Evolutionary conservation across 2,797 vertebrate genomes (phyloP).

Genomic region (Gallirallus australis): DNA sequence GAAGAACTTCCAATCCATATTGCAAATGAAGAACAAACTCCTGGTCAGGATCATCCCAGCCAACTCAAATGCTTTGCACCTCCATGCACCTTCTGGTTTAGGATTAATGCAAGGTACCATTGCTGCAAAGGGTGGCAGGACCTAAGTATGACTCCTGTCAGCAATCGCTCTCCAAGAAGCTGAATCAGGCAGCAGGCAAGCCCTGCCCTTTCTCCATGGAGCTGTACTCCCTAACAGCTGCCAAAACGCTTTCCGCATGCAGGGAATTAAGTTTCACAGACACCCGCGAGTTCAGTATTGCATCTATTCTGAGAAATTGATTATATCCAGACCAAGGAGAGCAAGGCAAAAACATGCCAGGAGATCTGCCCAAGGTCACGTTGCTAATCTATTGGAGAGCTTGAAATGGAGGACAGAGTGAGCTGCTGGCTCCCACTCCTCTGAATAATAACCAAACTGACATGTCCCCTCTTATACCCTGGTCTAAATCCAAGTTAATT

Average conservation of each 20-base stretch:
- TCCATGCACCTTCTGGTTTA: neutral
- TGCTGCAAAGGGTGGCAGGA: neutral
- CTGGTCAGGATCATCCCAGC: neutral
- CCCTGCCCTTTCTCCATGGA: neutral
- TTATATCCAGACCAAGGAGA: conserved; percentile 32
- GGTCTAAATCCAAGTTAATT: conserved; percentile 60
- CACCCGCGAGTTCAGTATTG: neutral
- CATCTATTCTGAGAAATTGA: conserved; percentile 64
- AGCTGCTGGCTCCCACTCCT: conserved; percentile 10
- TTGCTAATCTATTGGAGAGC: conserved; percentile 28
- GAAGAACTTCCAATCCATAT: neutral
- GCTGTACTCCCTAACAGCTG: neutral
- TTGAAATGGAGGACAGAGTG: conserved; percentile 6
- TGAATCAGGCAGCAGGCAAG: neutral
- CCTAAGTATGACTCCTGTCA: neutral
- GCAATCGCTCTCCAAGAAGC: fast-evolving
- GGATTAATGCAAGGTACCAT: neutral
- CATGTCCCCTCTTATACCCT: neutral
- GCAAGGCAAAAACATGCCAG: conserved; percentile 13
- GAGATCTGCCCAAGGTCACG: conserved; percentile 49
- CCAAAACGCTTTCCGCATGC: neutral
- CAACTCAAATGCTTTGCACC: neutral
- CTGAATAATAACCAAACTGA: conserved; percentile 17
- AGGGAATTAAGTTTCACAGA: conserved; percentile 57
- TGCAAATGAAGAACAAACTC: neutral